Evolutionary conservation across 1,140 invertebrate genomes (phyloP).

Genomic region (Holcopasites calliopsidis): DNA sequence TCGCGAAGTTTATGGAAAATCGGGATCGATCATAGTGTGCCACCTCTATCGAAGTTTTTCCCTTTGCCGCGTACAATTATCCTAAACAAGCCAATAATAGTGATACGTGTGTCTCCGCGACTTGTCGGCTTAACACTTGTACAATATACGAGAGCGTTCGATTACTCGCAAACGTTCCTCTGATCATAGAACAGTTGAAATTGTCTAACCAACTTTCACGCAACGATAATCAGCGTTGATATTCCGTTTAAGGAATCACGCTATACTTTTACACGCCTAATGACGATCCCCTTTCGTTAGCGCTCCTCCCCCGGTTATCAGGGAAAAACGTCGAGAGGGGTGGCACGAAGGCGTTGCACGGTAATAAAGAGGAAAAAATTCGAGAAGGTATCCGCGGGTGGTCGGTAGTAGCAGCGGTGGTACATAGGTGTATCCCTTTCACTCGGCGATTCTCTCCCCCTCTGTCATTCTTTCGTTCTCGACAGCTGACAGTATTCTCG

Average conservation of each 20-base stretch:
- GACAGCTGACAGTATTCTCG: background rate
- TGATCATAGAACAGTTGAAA: too few species aligned
- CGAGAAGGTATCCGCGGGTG: conserved; percentile 40
- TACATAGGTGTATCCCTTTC: conserved; percentile 24
- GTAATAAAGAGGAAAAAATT: conserved; percentile 1
- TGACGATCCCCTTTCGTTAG: too few species aligned
- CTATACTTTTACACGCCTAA: too few species aligned
- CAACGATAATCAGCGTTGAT: too few species aligned
- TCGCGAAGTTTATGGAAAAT: conserved; percentile 25
- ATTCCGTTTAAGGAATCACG: too few species aligned
- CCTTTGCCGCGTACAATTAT: background rate
- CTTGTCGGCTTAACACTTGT: too few species aligned
- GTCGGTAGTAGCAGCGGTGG: conserved; percentile 32
- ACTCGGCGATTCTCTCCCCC: conserved; percentile 6
- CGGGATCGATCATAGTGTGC: background rate
- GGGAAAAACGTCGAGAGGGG: conserved; percentile 7
- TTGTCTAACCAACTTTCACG: too few species aligned
- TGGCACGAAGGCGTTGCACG: background rate
- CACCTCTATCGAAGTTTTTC: background rate
- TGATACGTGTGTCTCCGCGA: too few species aligned
- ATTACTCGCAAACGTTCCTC: too few species aligned
- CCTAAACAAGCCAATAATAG: too few species aligned
- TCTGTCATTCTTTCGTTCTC: background rate
- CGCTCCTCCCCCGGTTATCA: fast-evolving
- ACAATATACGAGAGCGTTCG: too few species aligned